These are phyloP conservation scores for Diachasma alloeum DNA, from an alignment of 1,140 invertebrate genomes.

Conservation along the genomic window DNA sequence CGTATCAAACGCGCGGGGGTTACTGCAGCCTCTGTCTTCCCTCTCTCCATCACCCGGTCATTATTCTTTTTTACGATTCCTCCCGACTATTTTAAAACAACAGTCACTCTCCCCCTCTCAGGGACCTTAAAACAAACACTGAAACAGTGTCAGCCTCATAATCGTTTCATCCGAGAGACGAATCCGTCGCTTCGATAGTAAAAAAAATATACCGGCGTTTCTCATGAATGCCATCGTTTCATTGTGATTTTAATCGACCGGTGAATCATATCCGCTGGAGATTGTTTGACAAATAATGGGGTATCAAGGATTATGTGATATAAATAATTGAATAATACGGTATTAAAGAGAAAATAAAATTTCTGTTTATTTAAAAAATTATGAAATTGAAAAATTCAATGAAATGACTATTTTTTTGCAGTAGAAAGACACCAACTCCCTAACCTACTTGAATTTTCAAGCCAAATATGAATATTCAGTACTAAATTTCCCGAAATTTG, in stretches of 20 bases:
- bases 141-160: background rate
- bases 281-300: too few species aligned
- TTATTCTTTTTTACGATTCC: slow-evolving; percentile 58
- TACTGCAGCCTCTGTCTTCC: background rate
- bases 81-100: slow-evolving; percentile 60
- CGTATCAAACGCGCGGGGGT: background rate
- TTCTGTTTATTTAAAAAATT: too few species aligned
- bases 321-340: too few species aligned
- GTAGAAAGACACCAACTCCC: too few species aligned
- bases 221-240: background rate
- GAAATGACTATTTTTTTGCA: too few species aligned
- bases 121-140: background rate
- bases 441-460: too few species aligned
- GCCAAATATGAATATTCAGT: too few species aligned
- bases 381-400: too few species aligned
- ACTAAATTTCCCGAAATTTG: too few species aligned
- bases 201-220: background rate
- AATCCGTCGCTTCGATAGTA: background rate
- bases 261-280: too few species aligned
- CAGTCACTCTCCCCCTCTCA: background rate
- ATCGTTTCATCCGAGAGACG: background rate
- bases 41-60: slow-evolving; percentile 32
- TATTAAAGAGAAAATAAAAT: too few species aligned
- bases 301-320: too few species aligned
- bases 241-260: background rate